Conservation (phyloP, 1,140 invertebrate genomes). For the Diachasma alloeum region DNA sequence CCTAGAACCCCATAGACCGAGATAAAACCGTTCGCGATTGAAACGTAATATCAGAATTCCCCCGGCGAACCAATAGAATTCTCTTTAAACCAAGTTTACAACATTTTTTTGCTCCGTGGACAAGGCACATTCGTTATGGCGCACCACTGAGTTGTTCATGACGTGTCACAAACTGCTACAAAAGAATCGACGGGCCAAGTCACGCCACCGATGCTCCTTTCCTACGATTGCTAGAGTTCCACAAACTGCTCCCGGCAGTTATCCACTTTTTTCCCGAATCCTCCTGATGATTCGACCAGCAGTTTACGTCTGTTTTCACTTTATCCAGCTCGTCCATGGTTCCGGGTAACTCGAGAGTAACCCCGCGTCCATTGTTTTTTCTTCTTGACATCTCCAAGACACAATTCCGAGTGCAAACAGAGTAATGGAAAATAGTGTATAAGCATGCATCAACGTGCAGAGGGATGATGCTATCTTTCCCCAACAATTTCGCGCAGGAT, state of each 20-base stretch:
- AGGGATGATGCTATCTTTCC: background rate
- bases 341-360: too few species aligned
- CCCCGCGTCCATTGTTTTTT: too few species aligned
- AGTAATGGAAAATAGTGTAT: background rate
- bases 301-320: background rate
- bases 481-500: background rate
- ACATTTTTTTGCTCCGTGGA: background rate
- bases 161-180: slow-evolving; percentile 3
- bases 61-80: too few species aligned
- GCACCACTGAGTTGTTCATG: background rate
- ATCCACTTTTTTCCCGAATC: background rate
- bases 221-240: background rate
- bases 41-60: too few species aligned
- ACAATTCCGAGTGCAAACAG: background rate
- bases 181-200: slow-evolving; percentile 1
- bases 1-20: too few species aligned
- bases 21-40: too few species aligned
- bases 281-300: background rate
- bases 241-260: background rate
- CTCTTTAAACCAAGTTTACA: too few species aligned
- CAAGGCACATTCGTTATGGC: background rate
- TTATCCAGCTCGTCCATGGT: too few species aligned
- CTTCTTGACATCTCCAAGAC: too few species aligned
- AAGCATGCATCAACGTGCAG: background rate
- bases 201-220: slow-evolving; percentile 4